phyloP scores from a whole-genome alignment of 2,888 invertebrate species.

The Mesorhabditis belari region DNA sequence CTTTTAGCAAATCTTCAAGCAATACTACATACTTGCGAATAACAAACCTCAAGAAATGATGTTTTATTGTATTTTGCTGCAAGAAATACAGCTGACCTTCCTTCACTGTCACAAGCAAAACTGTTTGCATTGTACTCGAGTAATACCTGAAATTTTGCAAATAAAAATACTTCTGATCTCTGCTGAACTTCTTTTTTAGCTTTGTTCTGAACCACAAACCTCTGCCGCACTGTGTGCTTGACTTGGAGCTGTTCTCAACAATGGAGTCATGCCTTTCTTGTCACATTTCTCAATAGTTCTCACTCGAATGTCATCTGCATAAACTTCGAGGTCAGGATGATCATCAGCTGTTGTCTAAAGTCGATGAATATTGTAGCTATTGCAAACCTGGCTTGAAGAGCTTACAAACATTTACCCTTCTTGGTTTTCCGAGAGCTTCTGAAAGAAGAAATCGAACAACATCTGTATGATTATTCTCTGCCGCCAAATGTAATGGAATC shows the following conservation, averaged over 20 bases:
- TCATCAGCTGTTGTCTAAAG: no score
- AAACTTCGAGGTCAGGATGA: no score
- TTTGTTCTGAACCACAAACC: neutral
- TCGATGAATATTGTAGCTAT: no score
- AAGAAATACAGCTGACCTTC: slow-evolving; percentile 19
- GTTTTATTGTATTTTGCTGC: slow-evolving; percentile 30
- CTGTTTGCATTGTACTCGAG: slow-evolving; percentile 16
- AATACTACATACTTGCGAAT: no score
- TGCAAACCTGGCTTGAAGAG: no score
- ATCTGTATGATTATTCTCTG: slow-evolving; percentile 18
- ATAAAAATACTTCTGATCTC: neutral
- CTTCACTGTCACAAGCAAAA: slow-evolving; percentile 17
- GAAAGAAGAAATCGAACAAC: no score
- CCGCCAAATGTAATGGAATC: slow-evolving; percentile 28
- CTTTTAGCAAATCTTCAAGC: no score
- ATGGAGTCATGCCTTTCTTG: neutral
- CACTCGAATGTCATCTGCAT: neutral
- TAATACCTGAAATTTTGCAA: slow-evolving; percentile 7
- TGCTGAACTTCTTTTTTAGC: neutral
- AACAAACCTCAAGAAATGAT: slow-evolving; percentile 11
- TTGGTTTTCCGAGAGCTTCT: no score
- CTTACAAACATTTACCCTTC: no score
- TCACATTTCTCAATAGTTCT: neutral
- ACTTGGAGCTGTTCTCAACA: neutral
- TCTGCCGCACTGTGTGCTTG: neutral